A percentile compares a stretch with the other conserved stretches of the same genome.
Evolutionary conservation across 2,797 vertebrate species (phyloP).

Genomic region (Heteromormyrus szaboi): DNA sequence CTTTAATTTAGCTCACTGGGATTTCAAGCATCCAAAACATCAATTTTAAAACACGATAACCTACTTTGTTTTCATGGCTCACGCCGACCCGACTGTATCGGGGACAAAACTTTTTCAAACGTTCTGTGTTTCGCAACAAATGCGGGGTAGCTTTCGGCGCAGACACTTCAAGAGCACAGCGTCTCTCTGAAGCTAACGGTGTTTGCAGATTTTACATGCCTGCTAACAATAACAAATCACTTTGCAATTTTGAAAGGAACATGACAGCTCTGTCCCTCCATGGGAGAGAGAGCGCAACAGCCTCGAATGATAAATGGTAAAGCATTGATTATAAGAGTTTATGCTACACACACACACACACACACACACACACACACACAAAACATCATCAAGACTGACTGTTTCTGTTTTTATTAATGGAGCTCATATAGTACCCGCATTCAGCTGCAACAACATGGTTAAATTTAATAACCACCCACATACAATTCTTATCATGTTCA

Average conservation of each 20-base stretch:
- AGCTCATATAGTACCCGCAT: background rate
- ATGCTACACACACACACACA: background rate
- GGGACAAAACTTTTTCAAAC: background rate
- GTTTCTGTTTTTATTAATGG: background rate
- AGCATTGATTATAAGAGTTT: background rate
- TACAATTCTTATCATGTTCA: background rate
- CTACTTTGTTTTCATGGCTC: background rate
- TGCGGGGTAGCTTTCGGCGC: background rate
- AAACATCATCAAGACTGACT: background rate
- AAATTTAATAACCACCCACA: background rate
- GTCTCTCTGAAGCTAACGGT: background rate
- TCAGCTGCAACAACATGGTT: background rate
- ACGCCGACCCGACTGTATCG: background rate
- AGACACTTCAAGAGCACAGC: background rate
- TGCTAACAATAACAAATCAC: background rate
- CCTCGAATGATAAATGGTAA: background rate
- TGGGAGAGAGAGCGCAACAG: background rate
- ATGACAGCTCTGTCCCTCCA: background rate
- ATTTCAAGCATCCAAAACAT: background rate
- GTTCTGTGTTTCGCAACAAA: background rate
- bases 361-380: background rate
- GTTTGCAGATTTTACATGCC: background rate
- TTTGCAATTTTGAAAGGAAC: constrained; percentile 1
- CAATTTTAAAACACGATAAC: background rate
- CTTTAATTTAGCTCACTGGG: constrained; percentile 13